These are phyloP conservation scores for Microcebus griseorufus DNA, from an alignment of 2,113 vertebrate species.

Conservation along the genomic window DNA sequence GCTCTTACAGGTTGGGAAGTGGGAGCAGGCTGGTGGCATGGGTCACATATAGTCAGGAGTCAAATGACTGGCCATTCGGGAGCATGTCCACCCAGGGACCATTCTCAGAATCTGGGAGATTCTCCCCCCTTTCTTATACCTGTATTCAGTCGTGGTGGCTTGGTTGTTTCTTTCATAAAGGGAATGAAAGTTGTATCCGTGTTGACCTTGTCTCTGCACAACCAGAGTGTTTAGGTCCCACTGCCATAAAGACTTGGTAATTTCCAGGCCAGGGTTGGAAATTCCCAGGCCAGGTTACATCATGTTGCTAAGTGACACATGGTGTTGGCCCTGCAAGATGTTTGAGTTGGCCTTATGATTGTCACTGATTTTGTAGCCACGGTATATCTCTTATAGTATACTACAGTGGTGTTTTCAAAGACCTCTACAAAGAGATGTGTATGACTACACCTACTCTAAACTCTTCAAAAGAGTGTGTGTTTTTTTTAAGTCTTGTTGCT, in stretches of 20 bases:
- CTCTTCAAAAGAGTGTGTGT: not conserved
- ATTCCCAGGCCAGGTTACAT: too few species aligned
- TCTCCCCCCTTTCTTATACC: not conserved
- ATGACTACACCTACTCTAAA: not conserved
- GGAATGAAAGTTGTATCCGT: not conserved
- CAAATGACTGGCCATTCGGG: not conserved
- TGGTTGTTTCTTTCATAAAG: not conserved
- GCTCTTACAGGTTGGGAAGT: not conserved
- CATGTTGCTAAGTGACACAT: not conserved
- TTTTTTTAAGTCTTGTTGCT: not conserved
- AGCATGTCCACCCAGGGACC: not conserved
- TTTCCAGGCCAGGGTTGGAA: not conserved
- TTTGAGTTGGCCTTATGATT: not conserved
- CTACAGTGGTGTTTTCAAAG: not conserved
- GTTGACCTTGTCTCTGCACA: not conserved
- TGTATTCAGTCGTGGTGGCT: not conserved
- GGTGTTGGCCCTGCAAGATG: not conserved
- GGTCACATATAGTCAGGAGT: not conserved
- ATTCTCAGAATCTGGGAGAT: not conserved
- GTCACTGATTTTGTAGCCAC: not conserved
- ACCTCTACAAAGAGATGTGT: not conserved
- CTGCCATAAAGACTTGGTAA: not conserved
- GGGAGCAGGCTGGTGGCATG: not conserved
- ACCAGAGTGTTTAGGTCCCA: not conserved
- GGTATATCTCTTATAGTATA: not conserved